These are phyloP conservation scores for Glossophaga mutica DNA, from an alignment of 2,797 vertebrate species.

Conservation along the genomic window DNA sequence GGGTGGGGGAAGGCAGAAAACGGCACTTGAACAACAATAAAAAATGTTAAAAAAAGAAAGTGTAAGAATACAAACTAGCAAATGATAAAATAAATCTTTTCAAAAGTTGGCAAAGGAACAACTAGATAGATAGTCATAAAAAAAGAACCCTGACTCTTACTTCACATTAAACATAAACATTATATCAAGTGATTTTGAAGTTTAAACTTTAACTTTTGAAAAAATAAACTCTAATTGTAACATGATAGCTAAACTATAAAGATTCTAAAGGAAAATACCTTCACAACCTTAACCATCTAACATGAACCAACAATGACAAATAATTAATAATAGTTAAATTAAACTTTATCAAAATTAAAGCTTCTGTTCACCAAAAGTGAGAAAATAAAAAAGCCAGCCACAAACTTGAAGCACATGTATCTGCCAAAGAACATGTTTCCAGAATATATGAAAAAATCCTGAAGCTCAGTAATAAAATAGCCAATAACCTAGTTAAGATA, in stretches of 20 bases:
- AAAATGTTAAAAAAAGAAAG: no score
- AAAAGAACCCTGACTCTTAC: neutral
- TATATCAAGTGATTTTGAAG: neutral
- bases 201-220: neutral
- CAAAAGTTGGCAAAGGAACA: neutral
- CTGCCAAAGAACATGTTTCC: neutral
- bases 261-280: neutral
- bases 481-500: neutral
- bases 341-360: neutral
- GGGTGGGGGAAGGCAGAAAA: no score
- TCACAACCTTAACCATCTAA: neutral
- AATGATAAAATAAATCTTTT: neutral
- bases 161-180: neutral
- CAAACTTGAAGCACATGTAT: neutral
- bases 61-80: no score
- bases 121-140: neutral
- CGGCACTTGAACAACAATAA: no score
- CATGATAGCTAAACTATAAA: neutral
- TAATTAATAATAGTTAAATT: neutral
- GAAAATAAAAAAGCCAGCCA: neutral
- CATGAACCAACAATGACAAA: neutral
- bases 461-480: neutral
- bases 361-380: neutral
- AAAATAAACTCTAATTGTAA: neutral
- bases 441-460: neutral